Base-by-base conservation (phyloP, 2,113 vertebrate genomes). In the Sphyrna mokarran region DNA sequence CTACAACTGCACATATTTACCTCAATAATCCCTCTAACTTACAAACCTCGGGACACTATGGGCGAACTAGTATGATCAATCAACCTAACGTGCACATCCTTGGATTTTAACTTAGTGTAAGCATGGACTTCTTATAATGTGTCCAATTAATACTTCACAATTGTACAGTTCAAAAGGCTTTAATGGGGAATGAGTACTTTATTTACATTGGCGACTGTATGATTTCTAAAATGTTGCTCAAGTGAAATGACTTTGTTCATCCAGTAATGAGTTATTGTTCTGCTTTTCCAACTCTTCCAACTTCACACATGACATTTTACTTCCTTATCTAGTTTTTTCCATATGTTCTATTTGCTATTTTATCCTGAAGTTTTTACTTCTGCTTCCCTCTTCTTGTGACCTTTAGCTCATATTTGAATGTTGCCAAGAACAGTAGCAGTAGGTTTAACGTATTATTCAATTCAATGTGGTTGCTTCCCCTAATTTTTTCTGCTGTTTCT, bases 351-450 rank as follows among this genome's bases (percentile, higher is more conserved):
- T 90, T 90, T 91, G 18, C 33, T 33, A n/a, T 91, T 66, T 58
- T 58, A 91, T 91, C 89, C 89, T 91, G 89, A 91, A 83, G 78
- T 66, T 91, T 91, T 91, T 58, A 91, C 89, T 91, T 91, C 89
- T 91, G 89, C 89, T 91, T 91, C 89, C 58, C 89, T 66, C 61
- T 91, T 91, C 8, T 91, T 66, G n/a, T 83, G 89, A 91, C 89
- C 54, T 61, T 61, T 63, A n/a, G 33, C n/a, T 91, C 29, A 66
- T 40, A 83, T 83, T 83, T 83, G n/a, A 83, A 83, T 83, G n/a
- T 83, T 91, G 61, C 89, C 89, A 91, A 91, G 89, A 91, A 66
- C 89, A 91, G 33, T 66, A n/a, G 26, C 58, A 66, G 8, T 91
- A 63, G 37, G 13, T 91, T 91, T 91, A 91, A 91, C 20, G 58